Evolutionary conservation across 2,888 invertebrate genomes (phyloP).

Genomic region (Pharmacophagus antenor): DNA sequence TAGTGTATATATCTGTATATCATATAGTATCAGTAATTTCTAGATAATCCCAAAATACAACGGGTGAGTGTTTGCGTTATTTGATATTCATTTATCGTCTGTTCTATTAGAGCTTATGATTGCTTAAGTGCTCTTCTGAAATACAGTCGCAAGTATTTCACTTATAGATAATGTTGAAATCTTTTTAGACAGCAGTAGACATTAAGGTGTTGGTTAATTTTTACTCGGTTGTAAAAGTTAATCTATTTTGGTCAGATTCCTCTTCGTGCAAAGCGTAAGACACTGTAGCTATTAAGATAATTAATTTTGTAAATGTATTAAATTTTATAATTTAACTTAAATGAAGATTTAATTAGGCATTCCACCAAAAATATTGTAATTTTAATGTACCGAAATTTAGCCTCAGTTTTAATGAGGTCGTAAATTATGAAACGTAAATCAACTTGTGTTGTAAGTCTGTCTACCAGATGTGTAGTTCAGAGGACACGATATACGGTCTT

Average conservation of each 20-base stretch:
- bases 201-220: slow-evolving; percentile 39
- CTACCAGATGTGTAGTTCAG: slow-evolving; percentile 28
- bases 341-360: background rate
- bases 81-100: background rate
- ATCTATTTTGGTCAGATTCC: slow-evolving; percentile 19
- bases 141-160: slow-evolving; percentile 40
- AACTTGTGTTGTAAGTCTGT: slow-evolving; percentile 26
- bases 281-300: background rate
- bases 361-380: slow-evolving; percentile 2
- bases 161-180: slow-evolving; percentile 41
- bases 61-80: background rate
- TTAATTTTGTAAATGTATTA: too few species aligned
- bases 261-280: slow-evolving; percentile 2
- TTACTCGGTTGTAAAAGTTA: slow-evolving; percentile 23
- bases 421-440: slow-evolving; percentile 30
- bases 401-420: slow-evolving; percentile 30
- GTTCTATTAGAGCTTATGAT: slow-evolving; percentile 23
- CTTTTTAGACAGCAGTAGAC: slow-evolving; percentile 33
- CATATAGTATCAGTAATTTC: background rate
- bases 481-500: slow-evolving; percentile 8
- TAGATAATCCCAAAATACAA: too few species aligned
- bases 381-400: slow-evolving; percentile 19
- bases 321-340: slow-evolving; percentile 1
- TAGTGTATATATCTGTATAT: background rate
- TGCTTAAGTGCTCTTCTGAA: slow-evolving; percentile 34